phyloP scores from a whole-genome alignment of 2,888 invertebrate species.

The Strigamia crassipes region DNA sequence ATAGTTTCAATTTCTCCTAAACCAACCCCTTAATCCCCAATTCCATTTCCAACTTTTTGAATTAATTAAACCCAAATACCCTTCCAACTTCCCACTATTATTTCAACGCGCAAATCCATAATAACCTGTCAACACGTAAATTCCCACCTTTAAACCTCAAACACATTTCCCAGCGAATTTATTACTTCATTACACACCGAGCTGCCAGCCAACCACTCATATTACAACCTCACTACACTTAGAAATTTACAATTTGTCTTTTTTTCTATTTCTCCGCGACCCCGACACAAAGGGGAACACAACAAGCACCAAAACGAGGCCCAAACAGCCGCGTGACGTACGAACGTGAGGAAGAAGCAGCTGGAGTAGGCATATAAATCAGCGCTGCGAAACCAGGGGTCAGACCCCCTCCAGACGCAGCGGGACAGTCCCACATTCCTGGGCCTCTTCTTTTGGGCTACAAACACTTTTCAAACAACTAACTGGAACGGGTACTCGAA shows the following conservation, averaged over 20 bases:
- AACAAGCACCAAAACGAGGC: not conserved
- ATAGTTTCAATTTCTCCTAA: not conserved
- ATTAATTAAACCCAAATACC: not conserved
- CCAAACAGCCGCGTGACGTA: not conserved
- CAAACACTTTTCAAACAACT: slow-evolving; percentile 7
- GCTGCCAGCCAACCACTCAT: not conserved
- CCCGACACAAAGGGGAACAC: not conserved
- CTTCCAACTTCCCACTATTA: not conserved
- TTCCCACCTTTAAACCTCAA: not conserved
- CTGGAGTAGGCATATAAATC: not conserved
- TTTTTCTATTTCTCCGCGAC: not conserved
- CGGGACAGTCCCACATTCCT: slow-evolving; percentile 22
- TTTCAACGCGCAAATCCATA: slow-evolving; percentile 20
- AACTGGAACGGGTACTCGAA: no score
- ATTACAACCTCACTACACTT: not conserved
- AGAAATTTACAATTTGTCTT: not conserved
- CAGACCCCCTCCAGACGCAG: slow-evolving; percentile 14
- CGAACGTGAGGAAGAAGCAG: not conserved
- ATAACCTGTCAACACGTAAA: not conserved
- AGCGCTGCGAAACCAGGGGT: not conserved
- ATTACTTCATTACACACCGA: slow-evolving; percentile 27
- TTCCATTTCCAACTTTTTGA: not conserved
- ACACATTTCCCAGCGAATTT: not conserved
- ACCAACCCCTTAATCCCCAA: not conserved
- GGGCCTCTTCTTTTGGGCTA: not conserved